A percentile compares a stretch with the other conserved stretches of the same genome.
Conservation (phyloP, 1,140 invertebrate genomes). For the Drosophila santomea region DNA sequence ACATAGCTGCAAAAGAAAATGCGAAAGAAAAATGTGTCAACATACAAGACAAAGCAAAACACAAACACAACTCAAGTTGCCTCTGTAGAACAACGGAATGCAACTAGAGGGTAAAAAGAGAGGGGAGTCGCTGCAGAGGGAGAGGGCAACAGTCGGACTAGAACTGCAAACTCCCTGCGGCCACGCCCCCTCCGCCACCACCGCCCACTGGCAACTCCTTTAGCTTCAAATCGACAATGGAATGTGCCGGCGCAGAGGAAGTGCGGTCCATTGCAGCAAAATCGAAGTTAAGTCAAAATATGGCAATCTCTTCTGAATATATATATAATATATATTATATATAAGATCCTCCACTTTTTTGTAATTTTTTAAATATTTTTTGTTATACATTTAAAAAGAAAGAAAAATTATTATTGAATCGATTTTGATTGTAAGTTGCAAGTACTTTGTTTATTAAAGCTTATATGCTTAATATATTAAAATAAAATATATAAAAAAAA, state of each 20-base stretch:
- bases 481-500: background rate
- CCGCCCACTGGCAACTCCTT: constrained; percentile 2
- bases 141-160: constrained; percentile 8
- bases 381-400: too few species aligned
- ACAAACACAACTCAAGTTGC: constrained; percentile 73
- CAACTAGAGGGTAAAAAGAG: background rate
- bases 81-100: constrained; percentile 25
- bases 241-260: constrained; percentile 7
- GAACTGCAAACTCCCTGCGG: constrained; percentile 10
- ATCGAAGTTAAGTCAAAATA: background rate
- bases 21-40: constrained; percentile 67
- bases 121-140: background rate
- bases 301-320: too few species aligned
- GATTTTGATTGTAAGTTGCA: too few species aligned
- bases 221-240: constrained; percentile 10
- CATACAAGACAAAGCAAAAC: constrained; percentile 73
- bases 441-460: too few species aligned
- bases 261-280: constrained; percentile 12
- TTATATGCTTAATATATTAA: too few species aligned
- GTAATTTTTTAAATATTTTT: too few species aligned
- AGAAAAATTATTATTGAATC: too few species aligned
- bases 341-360: too few species aligned
- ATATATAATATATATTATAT: too few species aligned
- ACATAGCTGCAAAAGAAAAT: constrained; percentile 4
- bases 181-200: background rate